Evolutionary conservation across 1,140 invertebrate genomes (phyloP).

Genomic region (Drosophila setifemur): DNA sequence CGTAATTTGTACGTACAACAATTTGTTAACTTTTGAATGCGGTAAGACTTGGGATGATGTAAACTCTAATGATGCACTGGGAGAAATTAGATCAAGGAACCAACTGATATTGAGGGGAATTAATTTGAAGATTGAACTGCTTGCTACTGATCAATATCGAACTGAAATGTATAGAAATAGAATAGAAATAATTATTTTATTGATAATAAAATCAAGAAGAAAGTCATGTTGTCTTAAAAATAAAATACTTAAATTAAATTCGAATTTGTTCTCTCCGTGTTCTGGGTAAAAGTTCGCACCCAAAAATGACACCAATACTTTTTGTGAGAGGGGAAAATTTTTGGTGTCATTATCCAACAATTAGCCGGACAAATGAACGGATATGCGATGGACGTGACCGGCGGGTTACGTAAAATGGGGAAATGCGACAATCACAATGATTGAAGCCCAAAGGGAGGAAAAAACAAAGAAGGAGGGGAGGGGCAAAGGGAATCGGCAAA

Average conservation of each 20-base stretch:
- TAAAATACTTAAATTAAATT: no score
- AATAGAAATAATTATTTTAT: no score
- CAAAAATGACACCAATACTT: not conserved
- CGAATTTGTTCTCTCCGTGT: not conserved
- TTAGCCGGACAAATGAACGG: slow-evolving; percentile 45
- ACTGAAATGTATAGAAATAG: no score
- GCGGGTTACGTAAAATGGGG: slow-evolving; percentile 42
- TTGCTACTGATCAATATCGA: no score
- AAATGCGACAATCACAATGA: slow-evolving; percentile 52
- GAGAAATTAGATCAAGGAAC: not conserved
- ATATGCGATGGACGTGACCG: slow-evolving; percentile 33
- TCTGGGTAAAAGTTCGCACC: not conserved
- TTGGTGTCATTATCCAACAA: slow-evolving; percentile 48
- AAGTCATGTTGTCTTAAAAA: no score
- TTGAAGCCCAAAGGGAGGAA: not conserved
- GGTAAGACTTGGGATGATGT: slow-evolving; percentile 33
- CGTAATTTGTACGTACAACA: slow-evolving; percentile 35
- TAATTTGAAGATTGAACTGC: no score
- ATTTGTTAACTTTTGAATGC: slow-evolving; percentile 30
- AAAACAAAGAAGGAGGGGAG: not conserved
- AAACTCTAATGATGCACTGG: slow-evolving; percentile 4
- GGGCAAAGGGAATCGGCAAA: not conserved
- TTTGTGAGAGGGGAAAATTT: not conserved
- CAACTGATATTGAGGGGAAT: no score
- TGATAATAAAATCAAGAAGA: no score